These are phyloP conservation scores for Paradoxurus hermaphroditus DNA, from an alignment of 2,113 vertebrate species.

Conservation along the genomic window DNA sequence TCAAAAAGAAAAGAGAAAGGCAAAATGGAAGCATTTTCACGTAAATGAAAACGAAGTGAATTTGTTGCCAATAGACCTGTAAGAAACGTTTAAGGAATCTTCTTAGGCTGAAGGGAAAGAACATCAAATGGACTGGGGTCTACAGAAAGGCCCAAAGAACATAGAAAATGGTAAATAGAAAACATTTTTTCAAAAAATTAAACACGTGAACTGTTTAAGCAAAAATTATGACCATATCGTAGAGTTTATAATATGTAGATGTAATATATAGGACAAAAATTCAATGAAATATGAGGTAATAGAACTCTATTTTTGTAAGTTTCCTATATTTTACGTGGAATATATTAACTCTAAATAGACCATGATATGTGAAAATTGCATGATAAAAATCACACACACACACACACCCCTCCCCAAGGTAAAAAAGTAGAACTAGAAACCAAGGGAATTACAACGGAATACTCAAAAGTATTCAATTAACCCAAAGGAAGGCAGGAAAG, in stretches of 20 bases:
- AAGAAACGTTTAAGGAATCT: background rate
- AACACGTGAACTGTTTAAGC: background rate
- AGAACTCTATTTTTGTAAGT: background rate
- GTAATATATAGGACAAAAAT: background rate
- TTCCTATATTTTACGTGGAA: background rate
- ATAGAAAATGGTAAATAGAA: background rate
- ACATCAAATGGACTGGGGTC: background rate
- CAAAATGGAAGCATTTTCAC: background rate
- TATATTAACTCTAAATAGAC: background rate
- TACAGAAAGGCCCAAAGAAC: background rate
- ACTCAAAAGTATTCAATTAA: conserved; percentile 1
- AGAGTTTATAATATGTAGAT: background rate
- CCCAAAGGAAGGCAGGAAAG: background rate
- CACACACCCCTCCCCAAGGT: background rate
- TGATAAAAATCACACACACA: background rate
- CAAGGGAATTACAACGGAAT: background rate
- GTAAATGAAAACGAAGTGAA: background rate
- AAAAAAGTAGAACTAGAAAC: background rate
- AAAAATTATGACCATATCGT: background rate
- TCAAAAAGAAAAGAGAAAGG: background rate
- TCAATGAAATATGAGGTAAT: background rate
- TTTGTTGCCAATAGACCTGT: background rate
- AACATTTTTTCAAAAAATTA: background rate
- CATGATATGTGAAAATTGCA: background rate
- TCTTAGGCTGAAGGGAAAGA: background rate